Conservation (phyloP, 2,888 invertebrate genomes). For the Polyploca ridens region DNA sequence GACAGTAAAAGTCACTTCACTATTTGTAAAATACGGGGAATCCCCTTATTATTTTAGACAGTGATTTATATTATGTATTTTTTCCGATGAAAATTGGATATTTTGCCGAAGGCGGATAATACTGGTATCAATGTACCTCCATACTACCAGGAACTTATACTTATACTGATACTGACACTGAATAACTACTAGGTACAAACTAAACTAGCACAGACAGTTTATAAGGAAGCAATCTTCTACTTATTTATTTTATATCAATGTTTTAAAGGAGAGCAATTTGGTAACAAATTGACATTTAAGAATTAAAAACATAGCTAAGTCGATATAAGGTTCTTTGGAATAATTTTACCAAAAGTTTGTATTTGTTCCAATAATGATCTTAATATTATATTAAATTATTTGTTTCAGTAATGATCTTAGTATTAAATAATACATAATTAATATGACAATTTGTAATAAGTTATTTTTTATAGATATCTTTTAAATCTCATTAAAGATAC, state of each 20-base stretch:
- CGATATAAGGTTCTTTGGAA: background rate
- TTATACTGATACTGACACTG: background rate
- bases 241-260: background rate
- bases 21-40: background rate
- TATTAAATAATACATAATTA: background rate
- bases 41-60: background rate
- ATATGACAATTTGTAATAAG: slow-evolving; percentile 7
- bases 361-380: background rate
- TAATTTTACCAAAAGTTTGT: background rate
- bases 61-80: background rate
- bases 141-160: too few species aligned
- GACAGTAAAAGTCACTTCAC: background rate
- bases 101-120: background rate
- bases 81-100: background rate
- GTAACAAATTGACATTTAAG: background rate
- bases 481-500: background rate
- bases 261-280: background rate
- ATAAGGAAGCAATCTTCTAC: background rate
- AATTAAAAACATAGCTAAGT: background rate
- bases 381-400: background rate
- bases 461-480: background rate
- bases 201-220: background rate
- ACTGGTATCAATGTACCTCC: background rate
- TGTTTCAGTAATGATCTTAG: background rate
- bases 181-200: background rate